Conservation (phyloP, 2,113 vertebrate species). For the Alces alces region DNA sequence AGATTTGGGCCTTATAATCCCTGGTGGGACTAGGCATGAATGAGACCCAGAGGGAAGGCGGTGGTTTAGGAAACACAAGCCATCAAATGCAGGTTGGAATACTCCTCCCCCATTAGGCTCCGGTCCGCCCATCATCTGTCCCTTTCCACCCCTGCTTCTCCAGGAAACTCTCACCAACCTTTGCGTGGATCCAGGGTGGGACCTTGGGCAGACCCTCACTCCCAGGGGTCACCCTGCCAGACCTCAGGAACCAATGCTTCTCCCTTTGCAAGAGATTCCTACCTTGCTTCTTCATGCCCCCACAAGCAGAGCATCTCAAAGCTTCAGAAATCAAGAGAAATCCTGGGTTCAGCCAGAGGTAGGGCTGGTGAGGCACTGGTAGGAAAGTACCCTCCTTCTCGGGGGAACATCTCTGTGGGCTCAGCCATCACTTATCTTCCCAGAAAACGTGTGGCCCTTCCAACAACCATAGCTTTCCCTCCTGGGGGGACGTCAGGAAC, state of each 20-base stretch:
- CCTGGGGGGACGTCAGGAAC: accelerated
- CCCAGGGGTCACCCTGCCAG: accelerated
- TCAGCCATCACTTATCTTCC: accelerated
- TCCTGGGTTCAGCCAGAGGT: accelerated
- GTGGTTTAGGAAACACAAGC: accelerated
- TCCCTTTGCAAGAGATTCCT: accelerated
- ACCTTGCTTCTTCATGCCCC: accelerated
- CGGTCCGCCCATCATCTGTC: accelerated
- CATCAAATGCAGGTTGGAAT: accelerated
- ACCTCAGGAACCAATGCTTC: not conserved
- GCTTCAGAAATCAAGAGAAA: not conserved
- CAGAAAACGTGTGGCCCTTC: accelerated
- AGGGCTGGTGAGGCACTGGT: accelerated
- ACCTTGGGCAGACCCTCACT: accelerated
- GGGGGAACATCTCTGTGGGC: accelerated
- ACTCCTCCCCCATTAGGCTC: accelerated
- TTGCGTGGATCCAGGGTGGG: accelerated
- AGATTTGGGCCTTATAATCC: accelerated
- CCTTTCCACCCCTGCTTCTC: not conserved
- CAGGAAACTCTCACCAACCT: accelerated
- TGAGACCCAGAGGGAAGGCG: accelerated
- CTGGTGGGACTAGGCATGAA: accelerated
- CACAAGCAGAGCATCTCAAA: accelerated
- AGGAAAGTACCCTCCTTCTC: accelerated
- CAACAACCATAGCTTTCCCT: accelerated